Conservation (phyloP, 1,140 invertebrate genomes). For the Prorops nasuta region DNA sequence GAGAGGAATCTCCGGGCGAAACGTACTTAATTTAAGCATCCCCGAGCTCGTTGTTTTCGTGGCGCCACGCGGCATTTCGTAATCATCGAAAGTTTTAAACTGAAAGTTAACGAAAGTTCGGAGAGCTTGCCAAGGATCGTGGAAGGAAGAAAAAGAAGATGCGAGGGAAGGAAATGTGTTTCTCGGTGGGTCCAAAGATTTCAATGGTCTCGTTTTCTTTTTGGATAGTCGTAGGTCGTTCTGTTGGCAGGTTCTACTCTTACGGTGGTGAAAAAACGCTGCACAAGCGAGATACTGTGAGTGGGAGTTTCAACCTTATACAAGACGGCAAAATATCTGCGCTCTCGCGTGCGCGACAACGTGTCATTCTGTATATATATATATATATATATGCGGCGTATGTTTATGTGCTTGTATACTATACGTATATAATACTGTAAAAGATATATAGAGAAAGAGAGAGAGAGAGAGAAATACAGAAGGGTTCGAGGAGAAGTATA, state of each 20-base stretch:
- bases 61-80: conserved; percentile 6
- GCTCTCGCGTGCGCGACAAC: not conserved
- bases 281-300: conserved; percentile 58
- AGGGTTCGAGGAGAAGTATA: no score
- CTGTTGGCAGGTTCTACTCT: conserved; percentile 52
- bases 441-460: no score
- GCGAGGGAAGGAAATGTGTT: no score
- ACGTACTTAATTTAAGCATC: no score
- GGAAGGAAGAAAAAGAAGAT: conserved; percentile 6
- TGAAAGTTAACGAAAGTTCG: no score
- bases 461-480: no score
- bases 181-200: no score
- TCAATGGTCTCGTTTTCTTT: no score
- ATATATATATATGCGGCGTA: not conserved
- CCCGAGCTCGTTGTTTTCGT: not conserved
- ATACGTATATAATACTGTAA: no score
- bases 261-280: conserved; percentile 55
- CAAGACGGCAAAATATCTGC: not conserved
- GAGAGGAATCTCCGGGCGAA: no score
- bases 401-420: no score
- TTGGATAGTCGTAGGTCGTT: conserved; percentile 9
- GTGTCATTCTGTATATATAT: not conserved
- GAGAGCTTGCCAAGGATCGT: not conserved
- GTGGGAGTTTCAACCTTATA: conserved; percentile 7
- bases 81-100: not conserved